phyloP scores from a whole-genome alignment of 2,113 vertebrate genomes.

The Oryzias celebensis region DNA sequence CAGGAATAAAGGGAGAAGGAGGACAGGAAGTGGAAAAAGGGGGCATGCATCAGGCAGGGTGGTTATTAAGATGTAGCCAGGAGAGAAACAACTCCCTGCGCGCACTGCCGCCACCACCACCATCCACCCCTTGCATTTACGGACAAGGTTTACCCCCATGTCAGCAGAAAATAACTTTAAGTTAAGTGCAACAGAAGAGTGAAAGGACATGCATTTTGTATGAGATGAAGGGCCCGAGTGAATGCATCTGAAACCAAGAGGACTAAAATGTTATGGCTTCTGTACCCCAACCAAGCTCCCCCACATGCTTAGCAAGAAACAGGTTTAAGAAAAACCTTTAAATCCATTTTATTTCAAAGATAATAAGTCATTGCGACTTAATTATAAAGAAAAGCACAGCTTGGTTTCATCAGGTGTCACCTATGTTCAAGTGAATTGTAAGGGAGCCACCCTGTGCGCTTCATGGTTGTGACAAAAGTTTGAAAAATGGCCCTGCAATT shows the following conservation, averaged over 20 bases:
- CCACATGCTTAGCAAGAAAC: too few species aligned
- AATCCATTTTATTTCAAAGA: constrained; percentile 34
- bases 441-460: constrained; percentile 6
- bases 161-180: constrained; percentile 65
- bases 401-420: constrained; percentile 26
- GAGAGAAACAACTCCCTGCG: constrained; percentile 36
- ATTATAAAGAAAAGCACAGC: constrained; percentile 9
- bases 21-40: constrained; percentile 19
- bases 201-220: constrained; percentile 60
- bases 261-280: too few species aligned
- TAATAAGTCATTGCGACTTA: constrained; percentile 11
- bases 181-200: constrained; percentile 54
- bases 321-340: neutral
- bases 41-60: constrained; percentile 32
- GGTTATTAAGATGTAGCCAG: constrained; percentile 56
- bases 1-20: constrained; percentile 4
- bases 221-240: constrained; percentile 44
- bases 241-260: constrained; percentile 1
- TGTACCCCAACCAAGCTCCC: too few species aligned
- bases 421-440: neutral
- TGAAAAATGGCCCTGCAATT: neutral
- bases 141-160: constrained; percentile 38
- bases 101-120: too few species aligned
- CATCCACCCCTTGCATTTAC: constrained; percentile 23
- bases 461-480: constrained; percentile 1